Percentiles rank a stretch among this genome's conserved stretches.
These are phyloP conservation scores for Aethina tumida DNA, from an alignment of 1,140 invertebrate genomes.

Conservation along the genomic window DNA sequence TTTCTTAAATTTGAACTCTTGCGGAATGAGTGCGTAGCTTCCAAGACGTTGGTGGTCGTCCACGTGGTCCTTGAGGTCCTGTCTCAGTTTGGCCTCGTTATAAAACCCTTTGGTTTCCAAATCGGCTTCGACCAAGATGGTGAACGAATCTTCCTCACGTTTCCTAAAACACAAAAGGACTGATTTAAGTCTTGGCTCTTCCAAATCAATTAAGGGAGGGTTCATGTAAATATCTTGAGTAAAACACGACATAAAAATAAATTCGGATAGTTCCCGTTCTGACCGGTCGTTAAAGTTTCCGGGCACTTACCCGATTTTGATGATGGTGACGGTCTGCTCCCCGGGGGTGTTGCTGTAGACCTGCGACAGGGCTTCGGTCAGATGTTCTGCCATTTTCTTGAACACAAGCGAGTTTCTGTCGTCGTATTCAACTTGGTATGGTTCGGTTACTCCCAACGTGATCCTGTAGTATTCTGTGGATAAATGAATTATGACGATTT, in stretches of 20 bases:
- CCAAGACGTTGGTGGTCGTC: conserved; percentile 31
- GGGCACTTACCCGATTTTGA: conserved; percentile 32
- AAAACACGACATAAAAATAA: neutral
- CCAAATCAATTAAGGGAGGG: no score
- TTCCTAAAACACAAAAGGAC: conserved; percentile 22
- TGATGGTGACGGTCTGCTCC: conserved; percentile 36
- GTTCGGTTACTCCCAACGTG: conserved; percentile 36
- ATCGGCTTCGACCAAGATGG: conserved; percentile 34
- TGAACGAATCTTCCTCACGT: conserved; percentile 25
- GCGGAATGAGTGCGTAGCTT: conserved; percentile 19
- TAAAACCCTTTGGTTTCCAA: conserved; percentile 37
- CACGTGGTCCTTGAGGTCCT: conserved; percentile 33
- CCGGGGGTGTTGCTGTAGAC: conserved; percentile 35
- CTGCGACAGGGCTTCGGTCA: conserved; percentile 33
- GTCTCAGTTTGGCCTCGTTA: conserved; percentile 31
- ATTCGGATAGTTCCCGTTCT: neutral
- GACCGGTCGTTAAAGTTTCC: neutral
- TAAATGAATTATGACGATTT: no score
- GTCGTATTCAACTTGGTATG: conserved; percentile 30
- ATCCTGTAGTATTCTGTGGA: conserved; percentile 35
- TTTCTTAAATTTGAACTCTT: conserved; percentile 40
- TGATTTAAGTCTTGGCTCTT: no score
- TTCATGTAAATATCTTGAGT: no score
- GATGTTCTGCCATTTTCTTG: conserved; percentile 27
- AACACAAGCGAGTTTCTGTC: conserved; percentile 35